Evolutionary conservation across 2,113 vertebrate genomes (phyloP), one percentile per base, ranked within the genome.

Genomic region (Blennius ocellaris): DNA sequence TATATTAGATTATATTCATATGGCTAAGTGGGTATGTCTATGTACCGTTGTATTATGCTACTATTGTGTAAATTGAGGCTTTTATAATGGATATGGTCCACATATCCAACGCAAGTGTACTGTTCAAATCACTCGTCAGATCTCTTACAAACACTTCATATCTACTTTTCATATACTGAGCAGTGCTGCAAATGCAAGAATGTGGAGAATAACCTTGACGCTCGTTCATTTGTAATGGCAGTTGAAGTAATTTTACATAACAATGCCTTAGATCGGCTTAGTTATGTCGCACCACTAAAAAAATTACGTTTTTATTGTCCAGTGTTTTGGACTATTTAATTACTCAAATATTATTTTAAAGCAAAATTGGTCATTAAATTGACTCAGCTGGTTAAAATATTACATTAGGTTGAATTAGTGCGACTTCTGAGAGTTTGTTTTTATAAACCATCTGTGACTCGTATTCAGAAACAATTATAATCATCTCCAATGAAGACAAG

Each of bases 161-260:
- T 45, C 75, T 48, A 8, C 14, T 8, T 30, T 66, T 16, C 43
- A 40, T 69, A 62, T 39, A 21, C 51, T 45, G 10, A 50, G 45
- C 30, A 51, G 16, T 52, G 62, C 16, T 44, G 8, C 12, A 10
- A 61, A 49, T 21, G 43, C 16, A 55, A n/a, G 7, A 8, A 39
- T 39, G 16, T 48, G 36, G 47, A 64, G 59, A 76, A 16, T 40
- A 57, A 8, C 11, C 38, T 39, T 3, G 59, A 69, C 38, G 14
- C 62, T 78, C 44, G 53, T 53, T 65, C 15, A 21, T 60, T 52
- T 73, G 4, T 73, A n/a, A 50, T 60, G 62, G 37, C 38, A 16
- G 15, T 16, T 60, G 14, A 40, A 36, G 38, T 16, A 30, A 11
- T 61, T 11, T 43, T 15, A 37, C 17, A 61, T 17, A 30, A 30